Evolutionary conservation across 2,888 invertebrate species (phyloP).

Genomic region (Hyalella azteca): DNA sequence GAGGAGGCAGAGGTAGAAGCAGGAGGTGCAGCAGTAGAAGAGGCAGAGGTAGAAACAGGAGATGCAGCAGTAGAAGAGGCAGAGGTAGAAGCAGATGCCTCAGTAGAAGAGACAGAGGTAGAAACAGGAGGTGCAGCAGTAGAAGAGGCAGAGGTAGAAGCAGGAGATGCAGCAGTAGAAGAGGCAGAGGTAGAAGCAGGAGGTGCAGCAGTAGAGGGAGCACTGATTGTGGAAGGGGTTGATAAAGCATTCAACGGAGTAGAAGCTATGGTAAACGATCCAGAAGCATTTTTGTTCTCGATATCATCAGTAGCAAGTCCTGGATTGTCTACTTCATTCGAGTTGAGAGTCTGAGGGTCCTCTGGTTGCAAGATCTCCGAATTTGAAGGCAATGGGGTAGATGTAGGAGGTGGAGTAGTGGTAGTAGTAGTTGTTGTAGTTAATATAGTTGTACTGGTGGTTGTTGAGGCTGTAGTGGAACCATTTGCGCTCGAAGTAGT

Average conservation of each 20-base stretch:
- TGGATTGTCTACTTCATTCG: not conserved
- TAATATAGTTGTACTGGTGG: not conserved
- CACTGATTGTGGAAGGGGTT: not conserved
- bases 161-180: not conserved
- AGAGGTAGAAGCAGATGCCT: not conserved
- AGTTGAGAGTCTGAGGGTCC: not conserved
- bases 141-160: not conserved
- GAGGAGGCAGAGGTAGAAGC: not conserved
- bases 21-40: no score
- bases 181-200: not conserved
- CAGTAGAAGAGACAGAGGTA: not conserved
- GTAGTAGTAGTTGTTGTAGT: conserved; percentile 1
- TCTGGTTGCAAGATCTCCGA: not conserved
- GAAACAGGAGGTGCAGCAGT: not conserved
- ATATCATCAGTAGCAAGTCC: not conserved
- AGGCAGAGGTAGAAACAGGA: no score
- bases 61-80: not conserved
- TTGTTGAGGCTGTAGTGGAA: no score
- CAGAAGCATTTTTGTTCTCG: not conserved
- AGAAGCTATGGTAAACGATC: not conserved
- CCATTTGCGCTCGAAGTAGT: no score
- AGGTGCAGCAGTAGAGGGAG: not conserved
- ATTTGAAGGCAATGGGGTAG: not conserved
- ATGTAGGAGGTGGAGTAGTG: not conserved
- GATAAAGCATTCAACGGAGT: not conserved